These are phyloP conservation scores for Lucilia sericata DNA, from an alignment of 1,140 invertebrate genomes.

Conservation along the genomic window DNA sequence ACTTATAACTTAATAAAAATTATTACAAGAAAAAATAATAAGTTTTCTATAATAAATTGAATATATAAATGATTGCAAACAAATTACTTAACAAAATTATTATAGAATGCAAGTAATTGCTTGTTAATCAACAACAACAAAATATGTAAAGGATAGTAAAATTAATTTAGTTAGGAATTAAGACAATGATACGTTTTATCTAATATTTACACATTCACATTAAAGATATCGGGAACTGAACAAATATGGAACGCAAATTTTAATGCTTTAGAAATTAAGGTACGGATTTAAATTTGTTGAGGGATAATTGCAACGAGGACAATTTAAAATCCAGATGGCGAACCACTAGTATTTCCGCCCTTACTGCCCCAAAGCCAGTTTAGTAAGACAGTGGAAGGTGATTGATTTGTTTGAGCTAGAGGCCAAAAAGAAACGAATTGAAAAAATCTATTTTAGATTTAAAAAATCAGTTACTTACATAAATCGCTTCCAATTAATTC, in stretches of 20 bases:
- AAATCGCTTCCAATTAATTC: conserved; percentile 78
- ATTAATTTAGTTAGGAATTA: neutral
- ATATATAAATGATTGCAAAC: neutral
- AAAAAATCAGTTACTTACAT: conserved; percentile 50
- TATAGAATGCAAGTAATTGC: neutral
- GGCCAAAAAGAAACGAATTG: neutral
- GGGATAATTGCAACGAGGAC: neutral
- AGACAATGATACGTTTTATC: neutral
- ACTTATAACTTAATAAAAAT: neutral
- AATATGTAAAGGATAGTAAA: neutral
- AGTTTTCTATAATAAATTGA: neutral
- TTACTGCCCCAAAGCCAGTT: conserved; percentile 82
- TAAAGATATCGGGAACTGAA: neutral
- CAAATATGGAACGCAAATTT: neutral
- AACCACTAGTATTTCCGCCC: conserved; percentile 7
- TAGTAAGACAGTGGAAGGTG: conserved; percentile 79
- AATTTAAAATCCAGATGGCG: conserved; percentile 12
- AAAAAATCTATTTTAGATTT: conserved; percentile 27
- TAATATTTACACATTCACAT: neutral
- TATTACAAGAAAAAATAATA: neutral
- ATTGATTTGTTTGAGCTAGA: conserved; percentile 79
- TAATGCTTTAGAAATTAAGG: neutral
- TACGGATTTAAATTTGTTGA: neutral
- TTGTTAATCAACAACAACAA: conserved; percentile 5
- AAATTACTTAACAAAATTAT: neutral